Base-by-base conservation (phyloP, 35 echinoderm and acorn worm genomes). In the Patiria miniata region DNA sequence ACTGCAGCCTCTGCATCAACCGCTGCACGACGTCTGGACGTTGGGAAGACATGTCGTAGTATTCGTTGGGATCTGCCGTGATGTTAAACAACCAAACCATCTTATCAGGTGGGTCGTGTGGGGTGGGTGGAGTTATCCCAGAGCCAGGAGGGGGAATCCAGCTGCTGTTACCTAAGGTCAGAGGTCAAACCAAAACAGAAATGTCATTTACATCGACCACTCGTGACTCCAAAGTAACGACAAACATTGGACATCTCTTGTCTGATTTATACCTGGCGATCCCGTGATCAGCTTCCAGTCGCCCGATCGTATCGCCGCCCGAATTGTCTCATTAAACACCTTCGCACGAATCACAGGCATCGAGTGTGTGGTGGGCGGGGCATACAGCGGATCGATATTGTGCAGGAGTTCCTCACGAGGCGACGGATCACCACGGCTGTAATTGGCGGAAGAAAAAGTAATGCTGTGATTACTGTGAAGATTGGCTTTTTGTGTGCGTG, bases 241-340 rank as follows among this genome's bases (percentile, higher is more conserved):
- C n/a, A n/a, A n/a, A n/a, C n/a, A n/a, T n/a, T n/a, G n/a, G n/a
- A n/a, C n/a, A n/a, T n/a, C n/a, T 14, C n/a, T n/a, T 15, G 14
- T 15, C n/a, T n/a, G n/a, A n/a, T n/a, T n/a, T n/a, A n/a, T 51
- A 95, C 93, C 89, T 68, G 90, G 85, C 36, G 21, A 23, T 39
- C 93, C 93, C 12, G 93, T 95, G 0, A 95, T 10, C 23, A 95
- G 82, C 82, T 95, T 95, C 93, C 93, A 95, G 52, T 96, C 94
- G 29, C 90, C 94, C 2, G 56, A 54, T 36, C 89, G 88, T 34
- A 96, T 56, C 55, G 89, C 94, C 7, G 94, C 94, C 6, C 81
- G 77, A 37, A 96, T 87, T 38, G 85, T 77, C 15, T 85, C 87
- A 58, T 96, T 83, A 51, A 81, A 87, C n/a, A 38, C 5, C 14